A percentile compares a stretch with the other conserved stretches of the same genome.
These are phyloP conservation scores for Dryocosmus kuriphilus DNA, from an alignment of 2,888 invertebrate genomes.

Conservation along the genomic window DNA sequence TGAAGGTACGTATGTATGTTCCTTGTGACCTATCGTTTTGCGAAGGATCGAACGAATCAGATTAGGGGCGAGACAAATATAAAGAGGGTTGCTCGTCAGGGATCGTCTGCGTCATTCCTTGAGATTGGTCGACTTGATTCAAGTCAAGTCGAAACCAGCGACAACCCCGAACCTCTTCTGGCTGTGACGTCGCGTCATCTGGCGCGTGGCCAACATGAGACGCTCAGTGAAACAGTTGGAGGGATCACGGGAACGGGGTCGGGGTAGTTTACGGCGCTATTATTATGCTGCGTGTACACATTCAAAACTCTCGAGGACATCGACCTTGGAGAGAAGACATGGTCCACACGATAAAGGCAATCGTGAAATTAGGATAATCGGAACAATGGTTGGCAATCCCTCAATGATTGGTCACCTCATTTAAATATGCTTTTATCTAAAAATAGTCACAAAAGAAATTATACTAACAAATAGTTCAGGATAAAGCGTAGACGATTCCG, in stretches of 20 bases:
- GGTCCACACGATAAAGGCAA: background rate
- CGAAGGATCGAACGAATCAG: background rate
- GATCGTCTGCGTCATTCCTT: conserved; percentile 20
- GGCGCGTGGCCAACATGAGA: conserved; percentile 67
- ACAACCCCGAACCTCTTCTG: conserved; percentile 54
- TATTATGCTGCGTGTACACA: conserved; percentile 60
- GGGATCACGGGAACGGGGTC: conserved; percentile 57
- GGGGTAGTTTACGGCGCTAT: conserved; percentile 57
- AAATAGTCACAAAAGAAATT: too few relatives aligned
- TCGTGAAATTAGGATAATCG: background rate
- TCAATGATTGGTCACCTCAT: too few relatives aligned
- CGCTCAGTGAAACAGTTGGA: conserved; percentile 71
- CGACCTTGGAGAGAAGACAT: conserved; percentile 57
- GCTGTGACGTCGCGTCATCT: conserved; percentile 71
- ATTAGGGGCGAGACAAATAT: background rate
- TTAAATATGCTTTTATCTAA: too few relatives aligned
- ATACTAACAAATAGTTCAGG: too few relatives aligned
- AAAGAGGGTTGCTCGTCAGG: background rate
- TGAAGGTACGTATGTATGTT: too few relatives aligned
- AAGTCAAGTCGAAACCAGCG: conserved; percentile 47
- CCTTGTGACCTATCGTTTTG: background rate
- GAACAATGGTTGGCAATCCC: too few relatives aligned
- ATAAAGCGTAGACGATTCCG: too few relatives aligned
- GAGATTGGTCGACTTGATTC: conserved; percentile 42
- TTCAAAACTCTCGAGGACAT: conserved; percentile 52